Evolutionary conservation across 2,888 invertebrate genomes (phyloP).

Genomic region (Lacanobia wlatinum): DNA sequence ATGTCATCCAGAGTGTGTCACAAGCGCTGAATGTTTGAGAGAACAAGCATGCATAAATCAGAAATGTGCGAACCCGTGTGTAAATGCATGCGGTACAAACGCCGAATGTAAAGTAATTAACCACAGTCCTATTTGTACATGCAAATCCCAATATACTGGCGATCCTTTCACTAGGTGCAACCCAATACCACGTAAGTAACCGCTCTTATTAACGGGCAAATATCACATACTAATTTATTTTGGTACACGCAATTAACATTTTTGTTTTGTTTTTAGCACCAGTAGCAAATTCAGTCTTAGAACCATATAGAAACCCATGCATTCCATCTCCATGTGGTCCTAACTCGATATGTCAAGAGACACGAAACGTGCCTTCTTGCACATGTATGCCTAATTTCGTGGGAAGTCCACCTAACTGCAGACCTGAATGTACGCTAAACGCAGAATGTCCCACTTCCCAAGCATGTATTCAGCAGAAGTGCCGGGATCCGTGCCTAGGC

Average conservation of each 20-base stretch:
- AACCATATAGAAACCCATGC: slow-evolving; percentile 90
- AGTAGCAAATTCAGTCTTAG: slow-evolving; percentile 84
- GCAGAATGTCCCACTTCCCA: slow-evolving; percentile 92
- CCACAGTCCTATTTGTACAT: slow-evolving; percentile 95
- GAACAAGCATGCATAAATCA: slow-evolving; percentile 94
- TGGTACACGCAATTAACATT: slow-evolving; percentile 13
- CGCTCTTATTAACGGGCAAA: background rate
- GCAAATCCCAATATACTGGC: slow-evolving; percentile 92
- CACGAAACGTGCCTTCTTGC: slow-evolving; percentile 91
- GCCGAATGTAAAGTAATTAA: slow-evolving; percentile 94
- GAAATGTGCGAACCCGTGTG: slow-evolving; percentile 95
- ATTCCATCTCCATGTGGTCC: slow-evolving; percentile 93
- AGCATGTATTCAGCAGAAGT: slow-evolving; percentile 94
- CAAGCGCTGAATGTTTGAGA: slow-evolving; percentile 94
- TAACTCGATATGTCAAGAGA: slow-evolving; percentile 92
- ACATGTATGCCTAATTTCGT: slow-evolving; percentile 91
- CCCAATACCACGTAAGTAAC: slow-evolving; percentile 88
- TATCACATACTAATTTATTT: background rate
- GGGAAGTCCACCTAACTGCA: slow-evolving; percentile 92
- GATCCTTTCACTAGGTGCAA: slow-evolving; percentile 92
- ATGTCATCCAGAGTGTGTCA: slow-evolving; percentile 94
- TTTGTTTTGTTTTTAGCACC: slow-evolving; percentile 83
- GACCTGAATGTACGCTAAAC: slow-evolving; percentile 93
- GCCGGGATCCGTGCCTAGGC: slow-evolving; percentile 93
- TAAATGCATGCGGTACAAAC: slow-evolving; percentile 92